Evolutionary conservation across 23 tunicate species (phyloP).

Genomic region (Ciona savignyi): DNA sequence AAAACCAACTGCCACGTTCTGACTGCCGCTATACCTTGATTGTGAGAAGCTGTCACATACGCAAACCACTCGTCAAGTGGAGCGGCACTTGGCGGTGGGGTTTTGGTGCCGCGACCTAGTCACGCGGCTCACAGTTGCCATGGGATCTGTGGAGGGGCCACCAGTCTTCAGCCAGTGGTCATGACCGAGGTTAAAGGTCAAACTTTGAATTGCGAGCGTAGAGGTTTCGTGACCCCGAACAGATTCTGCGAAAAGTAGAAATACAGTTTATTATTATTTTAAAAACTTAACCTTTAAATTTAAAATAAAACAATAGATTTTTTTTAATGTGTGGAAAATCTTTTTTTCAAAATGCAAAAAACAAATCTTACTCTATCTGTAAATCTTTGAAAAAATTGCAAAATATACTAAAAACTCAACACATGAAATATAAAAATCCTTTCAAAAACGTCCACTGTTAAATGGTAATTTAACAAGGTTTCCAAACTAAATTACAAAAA

Average conservation of each 20-base stretch:
- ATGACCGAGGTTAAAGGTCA: conserved; percentile 84
- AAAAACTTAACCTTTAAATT: too few species aligned
- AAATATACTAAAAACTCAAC: not conserved
- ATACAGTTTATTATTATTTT: too few species aligned
- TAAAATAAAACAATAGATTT: too few species aligned
- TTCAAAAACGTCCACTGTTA: not conserved
- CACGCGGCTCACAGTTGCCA: conserved; percentile 80
- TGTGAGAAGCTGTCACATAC: conserved; percentile 73
- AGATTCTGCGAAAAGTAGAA: conserved; percentile 50
- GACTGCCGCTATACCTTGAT: too few species aligned
- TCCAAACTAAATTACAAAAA: not conserved
- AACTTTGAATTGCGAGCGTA: conserved; percentile 71
- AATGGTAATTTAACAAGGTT: not conserved
- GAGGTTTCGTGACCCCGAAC: conserved; percentile 57
- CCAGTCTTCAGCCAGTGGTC: conserved; percentile 75
- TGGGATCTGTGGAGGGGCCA: conserved; percentile 57
- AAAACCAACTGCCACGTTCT: too few species aligned
- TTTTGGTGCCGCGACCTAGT: conserved; percentile 66
- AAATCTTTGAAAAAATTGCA: too few species aligned
- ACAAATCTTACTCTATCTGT: too few species aligned
- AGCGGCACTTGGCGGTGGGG: conserved; percentile 68
- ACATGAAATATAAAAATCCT: not conserved
- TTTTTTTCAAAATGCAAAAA: too few species aligned
- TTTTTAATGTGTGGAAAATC: too few species aligned
- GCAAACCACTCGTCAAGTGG: conserved; percentile 87